Conservation (phyloP, 2,113 vertebrate genomes). For the Callithrix jacchus region DNA sequence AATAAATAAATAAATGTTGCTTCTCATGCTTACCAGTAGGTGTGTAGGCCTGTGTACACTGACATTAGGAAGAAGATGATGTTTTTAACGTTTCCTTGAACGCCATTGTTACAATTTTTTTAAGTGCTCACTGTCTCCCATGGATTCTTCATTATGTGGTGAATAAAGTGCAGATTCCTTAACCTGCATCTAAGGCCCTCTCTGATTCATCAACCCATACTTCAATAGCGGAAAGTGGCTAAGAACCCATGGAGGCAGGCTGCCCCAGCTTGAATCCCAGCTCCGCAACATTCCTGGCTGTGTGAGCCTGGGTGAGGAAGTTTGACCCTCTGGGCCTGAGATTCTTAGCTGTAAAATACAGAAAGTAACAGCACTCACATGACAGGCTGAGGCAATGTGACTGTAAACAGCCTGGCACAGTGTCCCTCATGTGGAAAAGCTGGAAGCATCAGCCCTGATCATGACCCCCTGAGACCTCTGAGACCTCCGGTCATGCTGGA, state of each 20-base stretch:
- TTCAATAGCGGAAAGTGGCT: neutral
- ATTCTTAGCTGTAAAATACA: neutral
- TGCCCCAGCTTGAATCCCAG: neutral
- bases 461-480: neutral
- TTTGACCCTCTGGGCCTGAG: neutral
- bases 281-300: neutral
- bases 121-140: neutral
- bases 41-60: too few species aligned
- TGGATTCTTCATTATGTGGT: neutral
- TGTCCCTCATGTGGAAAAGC: neutral
- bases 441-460: neutral
- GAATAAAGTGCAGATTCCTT: conserved; percentile 21
- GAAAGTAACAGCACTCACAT: neutral
- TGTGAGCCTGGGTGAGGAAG: neutral
- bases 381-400: neutral
- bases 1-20: too few species aligned
- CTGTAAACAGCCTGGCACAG: neutral
- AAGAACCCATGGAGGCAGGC: neutral
- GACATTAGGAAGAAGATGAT: neutral
- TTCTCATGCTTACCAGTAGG: neutral
- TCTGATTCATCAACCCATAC: neutral
- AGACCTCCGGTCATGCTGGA: neutral
- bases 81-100: conserved; percentile 6
- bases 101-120: neutral
- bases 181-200: neutral